phyloP scores from a whole-genome alignment of 2,113 vertebrate species.

The Lagenorhynchus albirostris region DNA sequence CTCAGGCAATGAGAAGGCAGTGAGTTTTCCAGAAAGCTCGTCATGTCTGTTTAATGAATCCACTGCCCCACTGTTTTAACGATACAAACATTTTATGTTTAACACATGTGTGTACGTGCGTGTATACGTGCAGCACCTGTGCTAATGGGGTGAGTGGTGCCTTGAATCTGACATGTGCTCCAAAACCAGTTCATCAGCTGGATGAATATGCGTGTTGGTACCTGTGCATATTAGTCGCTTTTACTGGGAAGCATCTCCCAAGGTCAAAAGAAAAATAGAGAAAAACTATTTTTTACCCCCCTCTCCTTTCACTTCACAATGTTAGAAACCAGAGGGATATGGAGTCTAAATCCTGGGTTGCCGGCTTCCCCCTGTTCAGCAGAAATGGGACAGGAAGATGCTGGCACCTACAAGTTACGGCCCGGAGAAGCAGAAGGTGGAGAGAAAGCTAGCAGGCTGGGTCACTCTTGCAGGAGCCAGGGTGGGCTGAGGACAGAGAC shows the following conservation, averaged over 20 bases:
- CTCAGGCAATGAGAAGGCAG: not conserved
- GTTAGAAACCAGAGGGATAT: not conserved
- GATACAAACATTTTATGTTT: not conserved
- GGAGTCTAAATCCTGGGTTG: not conserved
- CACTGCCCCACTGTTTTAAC: not conserved
- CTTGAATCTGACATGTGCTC: not conserved
- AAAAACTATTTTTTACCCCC: too few relatives aligned
- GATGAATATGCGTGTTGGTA: not conserved
- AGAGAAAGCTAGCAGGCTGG: slow-evolving; percentile 1
- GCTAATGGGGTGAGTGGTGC: accelerated
- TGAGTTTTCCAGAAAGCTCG: not conserved
- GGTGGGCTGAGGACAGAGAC: slow-evolving; percentile 1
- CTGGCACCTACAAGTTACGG: slow-evolving; percentile 63
- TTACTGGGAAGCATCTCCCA: not conserved
- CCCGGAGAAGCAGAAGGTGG: not conserved
- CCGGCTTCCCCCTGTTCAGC: not conserved
- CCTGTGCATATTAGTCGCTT: not conserved
- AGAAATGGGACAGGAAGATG: slow-evolving; percentile 37
- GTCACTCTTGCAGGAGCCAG: slow-evolving; percentile 29
- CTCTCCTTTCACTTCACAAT: not conserved
- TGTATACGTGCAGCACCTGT: accelerated
- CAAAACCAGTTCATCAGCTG: not conserved
- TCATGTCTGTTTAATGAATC: not conserved
- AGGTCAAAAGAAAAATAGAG: not conserved
- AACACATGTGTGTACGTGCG: not conserved